These are phyloP conservation scores for Empidonax traillii DNA, from an alignment of 2,113 vertebrate species.

Conservation along the genomic window DNA sequence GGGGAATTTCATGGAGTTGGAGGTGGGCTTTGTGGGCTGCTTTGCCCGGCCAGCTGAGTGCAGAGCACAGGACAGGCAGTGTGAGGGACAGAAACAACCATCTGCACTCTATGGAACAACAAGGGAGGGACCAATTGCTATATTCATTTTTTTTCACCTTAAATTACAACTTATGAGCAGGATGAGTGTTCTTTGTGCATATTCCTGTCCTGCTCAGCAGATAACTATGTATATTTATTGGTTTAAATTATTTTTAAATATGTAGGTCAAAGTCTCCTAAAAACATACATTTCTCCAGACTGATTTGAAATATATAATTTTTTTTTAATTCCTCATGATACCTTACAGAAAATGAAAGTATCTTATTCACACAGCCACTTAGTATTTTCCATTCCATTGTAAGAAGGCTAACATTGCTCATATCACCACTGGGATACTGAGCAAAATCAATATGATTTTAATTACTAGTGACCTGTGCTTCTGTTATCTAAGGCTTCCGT, in stretches of 20 bases:
- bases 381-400: not conserved
- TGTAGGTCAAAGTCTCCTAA: not conserved
- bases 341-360: not conserved
- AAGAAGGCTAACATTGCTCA: not conserved
- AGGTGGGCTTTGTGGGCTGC: not conserved
- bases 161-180: not conserved
- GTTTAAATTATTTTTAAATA: not conserved
- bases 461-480: not conserved
- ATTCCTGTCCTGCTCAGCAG: not conserved
- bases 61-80: not conserved
- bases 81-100: not conserved
- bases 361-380: not conserved
- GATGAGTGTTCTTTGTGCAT: not conserved
- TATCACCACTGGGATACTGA: not conserved
- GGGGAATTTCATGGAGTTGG: not conserved
- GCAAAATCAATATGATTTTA: slow-evolving; percentile 43
- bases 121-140: not conserved
- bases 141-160: not conserved
- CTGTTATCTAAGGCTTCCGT: not conserved
- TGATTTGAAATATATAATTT: not conserved
- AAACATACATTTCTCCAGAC: fast-evolving
- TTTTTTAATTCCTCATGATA: not conserved
- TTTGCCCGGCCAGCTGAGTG: not conserved
- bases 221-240: not conserved
- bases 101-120: not conserved